Evolutionary conservation across 2,113 vertebrate species (phyloP), one percentile per base, ranked within the genome.

Genomic region (Syrrhaptes paradoxus): DNA sequence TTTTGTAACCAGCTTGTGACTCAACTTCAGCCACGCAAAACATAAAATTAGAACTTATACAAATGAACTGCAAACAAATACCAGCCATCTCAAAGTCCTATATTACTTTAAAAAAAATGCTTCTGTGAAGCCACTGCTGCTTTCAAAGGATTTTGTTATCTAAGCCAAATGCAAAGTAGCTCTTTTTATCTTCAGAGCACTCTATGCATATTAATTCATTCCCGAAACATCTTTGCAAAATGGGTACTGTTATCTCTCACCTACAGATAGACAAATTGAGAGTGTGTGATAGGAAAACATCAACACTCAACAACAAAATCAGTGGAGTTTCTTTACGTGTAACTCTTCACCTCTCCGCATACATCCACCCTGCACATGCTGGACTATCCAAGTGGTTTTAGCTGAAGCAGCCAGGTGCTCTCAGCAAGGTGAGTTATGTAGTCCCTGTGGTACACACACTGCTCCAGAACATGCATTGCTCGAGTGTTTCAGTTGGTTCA

Each of bases 111-210:
- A 84, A 83, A 52, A 48, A 90, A 82, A 89, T 22, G n/a, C 41
- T 20, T 78, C 77, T 58, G 28, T 87, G 74, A 95, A 92, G 58
- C n/a, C 28, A 46, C 25, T 2, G 2, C 70, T 59, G 58, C 36
- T 91, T 94, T 94, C 74, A 94, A 70, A 83, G 43, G 36, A 34
- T 87, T 86, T 85, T 79, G 26, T 91, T 96, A 73, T 73, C 93
- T 83, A 46, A 93, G 71, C 74, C 55, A 94, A 92, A 94, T 70
- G 46, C 58, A 87, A 88, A 87, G 20, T 54, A 82, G 51, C n/a
- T 96, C 36, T 61, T 87, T 92, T 94, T 87, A 95, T 85, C 87
- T 94, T 89, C 87, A 63, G 62, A 89, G 32, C 28, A 58, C 67
- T 68, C 80, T 38, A 7, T 81, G 68, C 84, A 76, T 91, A 62